Evolutionary conservation across 2,888 invertebrate species (phyloP), one percentile per base, ranked within the genome.

Genomic region (Colletes collaris): DNA sequence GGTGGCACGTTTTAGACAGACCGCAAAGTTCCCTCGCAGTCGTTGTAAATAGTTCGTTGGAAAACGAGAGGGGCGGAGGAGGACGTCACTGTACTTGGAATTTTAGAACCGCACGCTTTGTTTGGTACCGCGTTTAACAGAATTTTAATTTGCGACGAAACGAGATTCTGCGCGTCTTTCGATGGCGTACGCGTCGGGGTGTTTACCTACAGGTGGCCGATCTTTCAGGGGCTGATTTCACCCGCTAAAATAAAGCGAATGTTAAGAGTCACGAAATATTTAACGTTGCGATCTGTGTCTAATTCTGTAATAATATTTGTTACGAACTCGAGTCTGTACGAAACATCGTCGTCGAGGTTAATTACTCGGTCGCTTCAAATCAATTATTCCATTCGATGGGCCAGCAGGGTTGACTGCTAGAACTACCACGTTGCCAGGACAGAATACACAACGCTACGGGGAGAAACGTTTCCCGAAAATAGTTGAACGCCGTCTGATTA

Each of bases 401-500:
- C 27, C 27, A 27, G 27, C 27, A 27, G 27, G 27, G 27, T 27
- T 0, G 56, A 70, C 71, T 11, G 49, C 11, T 37, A 40, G 55
- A 46, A 74, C 62, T 71, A 46, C 49, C 49, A 40, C 37, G 46
- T 55, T 55, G 11, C n/a, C 16, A n/a, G 37, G 27, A 40, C n/a
- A 10, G 16, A 19, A 35, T 37, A 44, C 35, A 35, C 59, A 10
- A 37, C 13, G 46, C 46, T 16, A 4, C 75, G 16, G 13, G 27
- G n/a, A 49, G 65, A 13, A 75, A 55, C 10, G 67, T 59, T 11
- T 63, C 35, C 46, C n/a, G 67, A 66, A 70, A 77, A 82, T 81
- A 82, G 81, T 74, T 74, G 56, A 53, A 67, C 73, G 44, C 49
- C 67, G 72, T 83, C 72, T 82, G 82, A 83, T 83, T 82, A 82